phyloP scores from a whole-genome alignment of 2,888 invertebrate genomes.

The Plusia festucae region DNA sequence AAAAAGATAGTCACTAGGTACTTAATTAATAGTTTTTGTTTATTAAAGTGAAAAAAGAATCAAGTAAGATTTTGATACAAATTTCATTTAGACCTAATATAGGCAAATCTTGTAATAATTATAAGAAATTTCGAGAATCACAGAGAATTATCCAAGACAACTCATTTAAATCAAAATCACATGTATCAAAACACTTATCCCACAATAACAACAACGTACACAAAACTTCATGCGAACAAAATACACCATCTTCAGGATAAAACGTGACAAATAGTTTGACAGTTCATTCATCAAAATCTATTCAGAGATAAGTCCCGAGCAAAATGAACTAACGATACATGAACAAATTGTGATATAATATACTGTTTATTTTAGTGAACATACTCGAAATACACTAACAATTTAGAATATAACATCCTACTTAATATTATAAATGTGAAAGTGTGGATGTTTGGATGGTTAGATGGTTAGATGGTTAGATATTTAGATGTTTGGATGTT shows the following conservation, averaged over 20 bases:
- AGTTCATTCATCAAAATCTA: conserved; percentile 58
- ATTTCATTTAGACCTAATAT: too few species aligned
- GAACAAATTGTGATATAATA: conserved; percentile 39
- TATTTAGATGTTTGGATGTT: too few species aligned
- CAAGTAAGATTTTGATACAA: too few species aligned
- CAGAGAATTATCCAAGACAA: not conserved
- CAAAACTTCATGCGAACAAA: conserved; percentile 28
- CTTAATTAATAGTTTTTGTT: too few species aligned
- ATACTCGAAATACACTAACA: not conserved
- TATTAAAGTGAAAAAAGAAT: too few species aligned
- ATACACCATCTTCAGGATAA: conserved; percentile 22
- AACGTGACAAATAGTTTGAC: conserved; percentile 56
- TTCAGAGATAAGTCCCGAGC: conserved; percentile 45
- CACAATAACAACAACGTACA: conserved; percentile 16
- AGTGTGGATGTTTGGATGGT: too few species aligned
- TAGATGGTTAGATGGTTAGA: too few species aligned
- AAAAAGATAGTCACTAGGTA: too few species aligned
- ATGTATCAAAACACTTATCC: conserved; percentile 8
- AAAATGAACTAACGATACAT: conserved; percentile 28
- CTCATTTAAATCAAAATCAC: conserved; percentile 3
- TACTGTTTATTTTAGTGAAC: conserved; percentile 16
- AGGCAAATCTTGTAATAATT: too few species aligned
- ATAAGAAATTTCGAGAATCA: conserved; percentile 9
- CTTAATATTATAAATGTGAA: too few species aligned
- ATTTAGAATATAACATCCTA: too few species aligned